phyloP scores from a whole-genome alignment of 2,888 invertebrate species.

The Phasia obesa region DNA sequence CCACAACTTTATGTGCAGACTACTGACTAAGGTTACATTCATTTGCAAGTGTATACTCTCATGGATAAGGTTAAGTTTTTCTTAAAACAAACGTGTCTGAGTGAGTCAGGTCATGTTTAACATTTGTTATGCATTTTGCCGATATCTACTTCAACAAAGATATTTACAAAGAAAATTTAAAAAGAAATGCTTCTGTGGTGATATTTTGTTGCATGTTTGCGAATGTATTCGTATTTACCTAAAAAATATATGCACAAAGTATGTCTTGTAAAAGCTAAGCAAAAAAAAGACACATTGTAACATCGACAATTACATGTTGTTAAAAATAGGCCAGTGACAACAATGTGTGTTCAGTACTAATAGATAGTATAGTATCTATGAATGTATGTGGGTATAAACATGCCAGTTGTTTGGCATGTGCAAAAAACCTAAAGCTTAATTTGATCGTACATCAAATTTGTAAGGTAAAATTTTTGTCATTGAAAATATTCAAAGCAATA shows the following conservation, averaged over 20 bases:
- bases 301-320: conserved; percentile 57
- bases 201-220: not conserved
- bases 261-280: not conserved
- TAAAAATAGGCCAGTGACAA: conserved; percentile 19
- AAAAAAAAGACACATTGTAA: conserved; percentile 34
- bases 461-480: not conserved
- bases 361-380: too few relatives aligned
- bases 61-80: conserved; percentile 23
- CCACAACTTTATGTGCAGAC: conserved; percentile 17
- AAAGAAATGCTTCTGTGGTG: conserved; percentile 7
- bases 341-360: not conserved
- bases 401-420: too few relatives aligned
- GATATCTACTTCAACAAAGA: not conserved
- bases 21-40: conserved; percentile 45
- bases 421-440: conserved; percentile 17
- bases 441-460: conserved; percentile 27
- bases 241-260: not conserved
- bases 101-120: conserved; percentile 58
- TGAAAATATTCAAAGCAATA: conserved; percentile 17
- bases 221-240: not conserved
- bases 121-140: conserved; percentile 48
- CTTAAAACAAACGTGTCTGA: conserved; percentile 16
- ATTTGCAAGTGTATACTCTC: not conserved
- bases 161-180: not conserved
- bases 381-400: too few relatives aligned